Evolutionary conservation across 2,888 invertebrate genomes (phyloP).

Genomic region (Poecilus cupreus): DNA sequence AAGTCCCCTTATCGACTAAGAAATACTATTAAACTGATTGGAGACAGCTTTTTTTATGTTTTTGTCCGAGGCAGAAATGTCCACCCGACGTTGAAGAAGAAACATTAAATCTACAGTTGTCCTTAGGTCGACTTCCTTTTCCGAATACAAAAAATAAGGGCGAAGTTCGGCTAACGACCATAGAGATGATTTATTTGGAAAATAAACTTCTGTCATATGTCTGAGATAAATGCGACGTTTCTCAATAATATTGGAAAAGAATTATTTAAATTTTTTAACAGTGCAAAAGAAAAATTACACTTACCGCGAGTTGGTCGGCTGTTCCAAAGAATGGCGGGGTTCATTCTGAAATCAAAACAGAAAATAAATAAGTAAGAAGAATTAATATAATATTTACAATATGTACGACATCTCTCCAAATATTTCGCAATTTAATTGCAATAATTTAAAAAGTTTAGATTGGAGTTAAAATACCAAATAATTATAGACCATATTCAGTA

Average conservation of each 20-base stretch:
- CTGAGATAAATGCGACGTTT: not conserved
- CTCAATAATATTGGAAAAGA: no score
- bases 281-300: not conserved
- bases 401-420: no score
- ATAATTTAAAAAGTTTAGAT: no score
- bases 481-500: no score
- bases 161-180: conserved; percentile 24
- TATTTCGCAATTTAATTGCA: no score
- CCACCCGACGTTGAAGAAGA: not conserved
- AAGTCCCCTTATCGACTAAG: conserved; percentile 4
- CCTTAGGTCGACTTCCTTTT: conserved; percentile 14
- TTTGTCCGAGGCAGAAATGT: conserved; percentile 4
- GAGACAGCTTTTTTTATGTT: conserved; percentile 27
- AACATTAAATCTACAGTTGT: conserved; percentile 33
- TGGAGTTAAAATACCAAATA: no score
- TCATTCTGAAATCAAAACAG: no score
- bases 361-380: no score
- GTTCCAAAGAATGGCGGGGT: no score
- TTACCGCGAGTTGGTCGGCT: no score
- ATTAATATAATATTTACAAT: no score
- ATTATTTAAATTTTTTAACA: no score
- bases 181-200: conserved; percentile 26
- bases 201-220: not conserved
- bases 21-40: conserved; percentile 38
- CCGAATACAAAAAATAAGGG: conserved; percentile 35